Base-by-base conservation (phyloP, 2,113 vertebrate genomes). In the Capreolus pygargus region DNA sequence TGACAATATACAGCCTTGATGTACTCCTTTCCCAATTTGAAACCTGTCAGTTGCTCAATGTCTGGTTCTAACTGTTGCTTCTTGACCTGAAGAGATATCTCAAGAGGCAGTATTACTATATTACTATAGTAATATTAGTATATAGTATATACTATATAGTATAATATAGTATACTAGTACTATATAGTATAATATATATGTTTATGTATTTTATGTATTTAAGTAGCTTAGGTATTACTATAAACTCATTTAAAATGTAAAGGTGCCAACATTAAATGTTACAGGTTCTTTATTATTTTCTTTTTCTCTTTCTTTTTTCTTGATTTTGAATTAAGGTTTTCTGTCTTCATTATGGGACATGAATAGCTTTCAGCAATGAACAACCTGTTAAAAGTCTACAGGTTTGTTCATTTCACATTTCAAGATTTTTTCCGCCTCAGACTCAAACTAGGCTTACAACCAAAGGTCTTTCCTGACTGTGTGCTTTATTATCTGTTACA, bases 261-360 rank as follows among this genome's bases (percentile, higher is more conserved):
- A 92, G 39, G 19, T 96, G 9, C 4, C 19, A 82, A 39, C 23
- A 87, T 25, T 92, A 90, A 94, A 50, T 82, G 19, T 93, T 47
- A 91, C 3, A 52, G 39, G 1, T 12, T 57, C 61, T 92, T 64
- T 86, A n/a, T 82, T 97, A 45, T 92, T 83, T 94, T 95, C 86
- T 76, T 76, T 76, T 43, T 76, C 36, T 74, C 36, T 92, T 85
- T 61, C 30, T 74, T 43, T 91, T 86, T 94, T 94, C 78, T 93
- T 95, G 30, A 76, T 64, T 95, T 45, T 78, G 14, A 98, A 76
- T 81, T 86, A 89, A 92, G n/a, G 58, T 85, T 70, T 47, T 7
- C 87, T 43, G 28, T 14, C 60, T 96, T 92, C 61, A 55, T 2
- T 54, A n/a, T 45, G 36, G 14, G 39, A 83, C 27, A 70, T 36